Conservation (phyloP, 1,140 invertebrate species). For the Zaprionus lachaisei region DNA sequence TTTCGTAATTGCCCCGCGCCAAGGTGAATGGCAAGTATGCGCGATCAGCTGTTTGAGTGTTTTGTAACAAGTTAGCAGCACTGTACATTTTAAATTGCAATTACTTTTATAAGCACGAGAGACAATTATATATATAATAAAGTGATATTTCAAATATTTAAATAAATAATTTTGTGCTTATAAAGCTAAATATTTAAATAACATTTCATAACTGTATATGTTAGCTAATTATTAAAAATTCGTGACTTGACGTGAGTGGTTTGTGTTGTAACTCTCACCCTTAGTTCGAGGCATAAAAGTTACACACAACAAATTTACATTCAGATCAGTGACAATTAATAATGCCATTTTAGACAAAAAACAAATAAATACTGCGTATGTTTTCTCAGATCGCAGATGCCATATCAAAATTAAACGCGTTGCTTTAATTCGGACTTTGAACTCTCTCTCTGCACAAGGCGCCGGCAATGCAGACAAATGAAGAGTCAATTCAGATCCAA, state of each 20-base stretch:
- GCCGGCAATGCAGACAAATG: slow-evolving; percentile 31
- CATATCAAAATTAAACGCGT: slow-evolving; percentile 7
- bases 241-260: neutral
- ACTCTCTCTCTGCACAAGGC: slow-evolving; percentile 6
- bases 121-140: neutral
- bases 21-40: neutral
- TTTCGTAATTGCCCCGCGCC: neutral
- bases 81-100: slow-evolving; percentile 12
- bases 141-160: neutral
- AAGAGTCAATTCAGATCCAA: neutral
- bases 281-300: slow-evolving; percentile 10
- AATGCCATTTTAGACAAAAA: neutral
- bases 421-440: slow-evolving; percentile 29
- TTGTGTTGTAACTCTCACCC: slow-evolving; percentile 1
- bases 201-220: neutral
- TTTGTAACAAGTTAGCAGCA: slow-evolving; percentile 15
- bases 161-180: neutral
- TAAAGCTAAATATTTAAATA: neutral
- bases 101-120: neutral
- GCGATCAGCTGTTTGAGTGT: neutral
- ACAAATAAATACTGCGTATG: neutral
- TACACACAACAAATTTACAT: slow-evolving; percentile 20
- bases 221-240: neutral
- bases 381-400: neutral
- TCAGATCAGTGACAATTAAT: slow-evolving; percentile 7